phyloP scores from a whole-genome alignment of 2,888 invertebrate species.

The Andrena marginata region DNA sequence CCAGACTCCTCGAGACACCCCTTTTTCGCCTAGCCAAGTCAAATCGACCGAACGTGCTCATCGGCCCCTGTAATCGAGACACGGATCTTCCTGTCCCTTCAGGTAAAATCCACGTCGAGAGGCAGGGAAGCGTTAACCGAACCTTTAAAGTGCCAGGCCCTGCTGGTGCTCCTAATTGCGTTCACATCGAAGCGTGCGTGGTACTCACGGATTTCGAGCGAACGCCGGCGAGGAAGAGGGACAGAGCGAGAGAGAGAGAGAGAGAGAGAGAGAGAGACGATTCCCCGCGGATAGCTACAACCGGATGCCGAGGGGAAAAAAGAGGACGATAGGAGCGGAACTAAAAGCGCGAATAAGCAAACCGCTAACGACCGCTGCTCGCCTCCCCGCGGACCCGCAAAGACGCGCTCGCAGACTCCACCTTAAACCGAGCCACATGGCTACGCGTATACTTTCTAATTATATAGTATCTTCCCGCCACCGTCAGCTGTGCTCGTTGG shows the following conservation, averaged over 20 bases:
- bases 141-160: slow-evolving; percentile 24
- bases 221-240: background rate
- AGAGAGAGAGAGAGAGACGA: background rate
- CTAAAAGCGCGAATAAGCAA: slow-evolving; percentile 60
- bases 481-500: slow-evolving; percentile 65
- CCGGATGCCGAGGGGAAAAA: background rate
- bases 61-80: slow-evolving; percentile 69
- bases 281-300: background rate
- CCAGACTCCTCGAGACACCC: slow-evolving; percentile 66
- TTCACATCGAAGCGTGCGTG: slow-evolving; percentile 3
- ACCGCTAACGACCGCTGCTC: slow-evolving; percentile 38
- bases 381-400: slow-evolving; percentile 43
- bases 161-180: background rate
- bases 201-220: background rate
- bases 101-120: slow-evolving; percentile 28
- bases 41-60: slow-evolving; percentile 72
- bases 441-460: slow-evolving; percentile 69
- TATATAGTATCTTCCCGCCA: slow-evolving; percentile 66
- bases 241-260: too few relatives aligned
- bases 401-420: slow-evolving; percentile 66
- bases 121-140: slow-evolving; percentile 4
- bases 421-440: slow-evolving; percentile 65
- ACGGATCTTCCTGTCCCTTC: slow-evolving; percentile 61
- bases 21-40: slow-evolving; percentile 68
- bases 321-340: slow-evolving; percentile 21